phyloP scores from a whole-genome alignment of 2,888 invertebrate genomes.

The Caenorhabditis angaria region DNA sequence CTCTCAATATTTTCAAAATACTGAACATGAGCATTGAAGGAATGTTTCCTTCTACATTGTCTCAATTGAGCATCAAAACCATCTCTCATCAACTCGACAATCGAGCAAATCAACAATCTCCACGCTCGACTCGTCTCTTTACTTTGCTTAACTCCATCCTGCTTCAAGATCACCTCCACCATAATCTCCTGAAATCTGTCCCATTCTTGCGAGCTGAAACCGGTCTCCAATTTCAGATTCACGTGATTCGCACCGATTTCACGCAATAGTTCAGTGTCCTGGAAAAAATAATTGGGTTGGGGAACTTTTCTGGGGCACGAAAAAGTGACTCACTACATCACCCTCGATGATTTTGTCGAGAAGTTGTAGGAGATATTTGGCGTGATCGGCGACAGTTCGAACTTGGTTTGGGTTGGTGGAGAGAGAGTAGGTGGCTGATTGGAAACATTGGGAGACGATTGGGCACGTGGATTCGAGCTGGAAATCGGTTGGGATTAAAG shows the following conservation, averaged over 20 bases:
- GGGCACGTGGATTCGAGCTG: slow-evolving; percentile 52
- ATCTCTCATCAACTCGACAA: slow-evolving; percentile 63
- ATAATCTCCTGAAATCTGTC: slow-evolving; percentile 55
- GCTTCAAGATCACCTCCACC: slow-evolving; percentile 64
- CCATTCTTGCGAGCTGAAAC: slow-evolving; percentile 43
- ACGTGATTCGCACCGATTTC: slow-evolving; percentile 55
- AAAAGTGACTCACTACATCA: slow-evolving; percentile 43
- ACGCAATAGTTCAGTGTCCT: slow-evolving; percentile 47
- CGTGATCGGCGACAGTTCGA: slow-evolving; percentile 58
- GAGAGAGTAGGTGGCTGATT: slow-evolving; percentile 44
- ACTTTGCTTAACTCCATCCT: slow-evolving; percentile 67
- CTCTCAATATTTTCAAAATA: slow-evolving; percentile 55
- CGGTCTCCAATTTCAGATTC: slow-evolving; percentile 40
- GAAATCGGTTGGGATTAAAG: too few relatives aligned
- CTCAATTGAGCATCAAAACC: slow-evolving; percentile 60
- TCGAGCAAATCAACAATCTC: slow-evolving; percentile 64
- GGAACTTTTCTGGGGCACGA: too few relatives aligned
- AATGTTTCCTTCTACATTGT: slow-evolving; percentile 53
- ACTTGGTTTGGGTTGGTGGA: slow-evolving; percentile 42
- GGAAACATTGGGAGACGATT: slow-evolving; percentile 48
- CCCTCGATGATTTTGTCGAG: slow-evolving; percentile 64
- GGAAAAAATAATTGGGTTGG: too few relatives aligned
- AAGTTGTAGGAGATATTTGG: slow-evolving; percentile 58
- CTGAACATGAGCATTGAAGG: slow-evolving; percentile 57
- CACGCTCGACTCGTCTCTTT: slow-evolving; percentile 68